These are phyloP conservation scores for Pissodes strobi DNA, from an alignment of 1,140 invertebrate species.

Conservation along the genomic window DNA sequence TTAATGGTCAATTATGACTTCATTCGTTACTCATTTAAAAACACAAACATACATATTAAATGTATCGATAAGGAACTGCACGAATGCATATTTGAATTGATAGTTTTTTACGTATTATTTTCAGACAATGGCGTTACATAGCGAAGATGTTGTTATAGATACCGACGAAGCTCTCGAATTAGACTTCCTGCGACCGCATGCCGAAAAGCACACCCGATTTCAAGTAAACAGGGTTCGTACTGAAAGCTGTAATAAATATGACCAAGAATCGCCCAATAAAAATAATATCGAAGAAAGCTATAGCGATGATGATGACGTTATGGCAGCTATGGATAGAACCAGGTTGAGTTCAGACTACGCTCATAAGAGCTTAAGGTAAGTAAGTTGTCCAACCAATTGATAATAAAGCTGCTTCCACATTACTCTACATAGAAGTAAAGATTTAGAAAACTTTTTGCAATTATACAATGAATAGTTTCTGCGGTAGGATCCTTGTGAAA, in stretches of 20 bases:
- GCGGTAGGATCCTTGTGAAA: too few relatives aligned
- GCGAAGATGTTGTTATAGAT: background rate
- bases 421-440: too few relatives aligned
- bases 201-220: conserved; percentile 50
- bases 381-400: too few relatives aligned
- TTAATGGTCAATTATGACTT: too few relatives aligned
- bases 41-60: too few relatives aligned
- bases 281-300: conserved; percentile 32
- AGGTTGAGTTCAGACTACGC: conserved; percentile 67
- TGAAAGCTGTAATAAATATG: conserved; percentile 39
- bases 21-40: too few relatives aligned
- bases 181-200: conserved; percentile 15
- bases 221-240: conserved; percentile 53
- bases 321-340: conserved; percentile 48
- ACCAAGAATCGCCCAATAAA: conserved; percentile 19
- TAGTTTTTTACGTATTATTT: too few relatives aligned
- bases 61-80: too few relatives aligned
- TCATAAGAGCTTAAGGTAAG: conserved; percentile 80
- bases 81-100: too few relatives aligned
- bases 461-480: too few relatives aligned
- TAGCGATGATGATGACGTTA: conserved; percentile 45
- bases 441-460: too few relatives aligned
- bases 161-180: conserved; percentile 28
- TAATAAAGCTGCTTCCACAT: too few relatives aligned
- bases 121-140: background rate